Base-by-base conservation (phyloP, 2,113 vertebrate species). In the Gambusia affinis region DNA sequence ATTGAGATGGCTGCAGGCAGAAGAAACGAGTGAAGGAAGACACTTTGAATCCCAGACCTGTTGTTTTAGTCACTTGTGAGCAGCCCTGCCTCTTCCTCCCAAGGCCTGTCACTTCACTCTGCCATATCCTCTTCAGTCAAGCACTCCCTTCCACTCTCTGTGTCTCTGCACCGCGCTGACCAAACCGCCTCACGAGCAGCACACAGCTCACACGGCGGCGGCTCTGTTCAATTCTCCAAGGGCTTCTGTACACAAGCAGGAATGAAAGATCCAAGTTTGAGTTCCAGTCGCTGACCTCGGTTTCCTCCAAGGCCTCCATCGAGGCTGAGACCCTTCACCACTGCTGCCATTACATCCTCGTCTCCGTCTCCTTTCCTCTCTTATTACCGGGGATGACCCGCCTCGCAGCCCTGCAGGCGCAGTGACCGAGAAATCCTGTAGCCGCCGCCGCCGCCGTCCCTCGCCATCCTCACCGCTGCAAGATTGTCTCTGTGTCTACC, bases 281-380 rank as follows among this genome's bases (percentile, higher is more conserved):
- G 82, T 89, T 90, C 90, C 90, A 85, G 82, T 87, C 80, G 80
- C 89, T 84, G 83, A 83, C 86, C 80, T 80, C 29, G 51, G 80
- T 80, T 78, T 86, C 74, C 83, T 77, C 42, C 5, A 29, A 83
- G 67, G 74, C 76, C 78, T 77, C 80, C 73, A 1, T 57, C 10
- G 73, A 72, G 78, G 60, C 75, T 35, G 65, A 75, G 73, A 80
- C 70, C 74, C 70, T 71, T 68, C 83, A 60, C 76, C 72, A 12
- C 57, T 35, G 12, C 37, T 30, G 28, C 79, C 72, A 31, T n/a
- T 64, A 37, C 65, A 28, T 42, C 62, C 7, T 1, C n/a, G 57
- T 66, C 64, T n/a, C 60, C 30, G 2, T 8, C 61, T 10, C 57
- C 75, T 35, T 62, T 28, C 64, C 65, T 31, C 33, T 51, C 80